Conservation (phyloP, 2,888 invertebrate species). For the Temnothorax rugatulus region DNA sequence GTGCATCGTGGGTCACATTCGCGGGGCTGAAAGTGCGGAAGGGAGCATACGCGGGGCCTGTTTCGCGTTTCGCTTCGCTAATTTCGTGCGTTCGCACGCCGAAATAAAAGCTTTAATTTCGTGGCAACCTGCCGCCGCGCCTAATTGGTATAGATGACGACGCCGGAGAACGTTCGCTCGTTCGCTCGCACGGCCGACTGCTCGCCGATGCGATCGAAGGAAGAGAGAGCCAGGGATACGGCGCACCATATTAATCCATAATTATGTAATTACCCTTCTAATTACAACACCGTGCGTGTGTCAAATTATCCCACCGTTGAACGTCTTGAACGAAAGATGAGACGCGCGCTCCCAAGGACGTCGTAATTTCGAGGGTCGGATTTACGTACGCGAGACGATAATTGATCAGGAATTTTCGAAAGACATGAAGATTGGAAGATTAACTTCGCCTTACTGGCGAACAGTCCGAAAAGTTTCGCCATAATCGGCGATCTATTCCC, state of each 20-base stretch:
- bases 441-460: background rate
- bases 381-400: conserved; percentile 8
- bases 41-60: conserved; percentile 1
- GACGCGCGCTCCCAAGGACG: conserved; percentile 10
- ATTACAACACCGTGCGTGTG: conserved; percentile 28
- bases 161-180: conserved; percentile 21
- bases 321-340: conserved; percentile 8
- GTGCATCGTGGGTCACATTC: conserved; percentile 31
- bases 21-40: conserved; percentile 3
- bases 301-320: conserved; percentile 47
- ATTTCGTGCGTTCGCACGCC: conserved; percentile 69
- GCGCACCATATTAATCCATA: conserved; percentile 47
- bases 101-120: conserved; percentile 73
- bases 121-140: conserved; percentile 61
- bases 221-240: conserved; percentile 28
- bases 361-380: conserved; percentile 18
- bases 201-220: conserved; percentile 47
- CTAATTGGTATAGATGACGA: conserved; percentile 69
- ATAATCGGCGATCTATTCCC: background rate
- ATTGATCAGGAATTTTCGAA: background rate
- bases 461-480: background rate
- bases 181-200: conserved; percentile 31
- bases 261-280: conserved; percentile 44
- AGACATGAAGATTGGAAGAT: background rate
- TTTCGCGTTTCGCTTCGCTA: conserved; percentile 71